phyloP scores from a whole-genome alignment of 2,888 invertebrate species.

The Campoplex capitator region DNA sequence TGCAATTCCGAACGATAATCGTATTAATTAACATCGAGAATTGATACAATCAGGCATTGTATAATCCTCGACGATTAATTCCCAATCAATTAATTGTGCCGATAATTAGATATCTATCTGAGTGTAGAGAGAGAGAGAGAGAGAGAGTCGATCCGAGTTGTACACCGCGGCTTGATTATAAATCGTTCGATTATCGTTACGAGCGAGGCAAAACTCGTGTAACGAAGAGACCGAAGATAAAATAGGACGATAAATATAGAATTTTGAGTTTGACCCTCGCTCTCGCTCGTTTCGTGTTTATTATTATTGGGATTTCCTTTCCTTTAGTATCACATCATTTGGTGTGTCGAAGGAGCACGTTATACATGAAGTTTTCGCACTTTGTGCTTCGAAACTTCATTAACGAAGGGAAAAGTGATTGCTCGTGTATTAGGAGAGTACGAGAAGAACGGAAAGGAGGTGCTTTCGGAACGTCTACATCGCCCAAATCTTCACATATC shows the following conservation, averaged over 20 bases:
- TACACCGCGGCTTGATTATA: constrained; percentile 29
- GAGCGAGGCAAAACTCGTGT: constrained; percentile 11
- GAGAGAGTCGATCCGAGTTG: background rate
- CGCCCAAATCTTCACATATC: background rate
- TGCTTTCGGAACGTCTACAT: background rate
- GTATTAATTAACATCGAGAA: constrained; percentile 31
- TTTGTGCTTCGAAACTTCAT: too few species aligned
- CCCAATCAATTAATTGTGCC: constrained; percentile 37
- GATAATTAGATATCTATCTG: constrained; percentile 47
- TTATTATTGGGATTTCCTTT: background rate
- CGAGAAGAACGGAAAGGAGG: background rate
- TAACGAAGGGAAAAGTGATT: too few species aligned
- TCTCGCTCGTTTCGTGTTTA: background rate
- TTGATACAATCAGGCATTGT: background rate
- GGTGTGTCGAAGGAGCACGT: too few species aligned
- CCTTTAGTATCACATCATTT: too few species aligned
- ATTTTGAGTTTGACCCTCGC: background rate
- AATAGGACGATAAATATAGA: constrained; percentile 7
- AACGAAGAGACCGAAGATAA: constrained; percentile 23
- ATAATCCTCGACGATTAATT: constrained; percentile 34
- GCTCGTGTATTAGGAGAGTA: too few species aligned
- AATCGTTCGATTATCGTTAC: constrained; percentile 54
- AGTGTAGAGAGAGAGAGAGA: background rate
- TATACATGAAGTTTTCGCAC: too few species aligned
- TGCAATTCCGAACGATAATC: background rate